Conservation (phyloP, 2,113 vertebrate genomes). For the Montifringilla adamsi region DNA sequence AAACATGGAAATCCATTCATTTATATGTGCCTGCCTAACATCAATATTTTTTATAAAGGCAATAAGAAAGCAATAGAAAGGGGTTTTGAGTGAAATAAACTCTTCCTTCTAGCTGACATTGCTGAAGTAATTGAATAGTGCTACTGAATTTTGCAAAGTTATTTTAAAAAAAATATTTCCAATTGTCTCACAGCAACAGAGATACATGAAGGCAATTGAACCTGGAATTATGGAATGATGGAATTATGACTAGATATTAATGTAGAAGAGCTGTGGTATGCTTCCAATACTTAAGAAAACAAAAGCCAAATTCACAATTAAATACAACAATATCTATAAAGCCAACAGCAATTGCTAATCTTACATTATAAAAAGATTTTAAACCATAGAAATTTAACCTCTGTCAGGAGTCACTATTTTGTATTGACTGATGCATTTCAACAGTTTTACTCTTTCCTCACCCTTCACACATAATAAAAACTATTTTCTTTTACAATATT, state of each 20-base stretch:
- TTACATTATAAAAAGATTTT: neutral
- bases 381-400: neutral
- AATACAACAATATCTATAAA: neutral
- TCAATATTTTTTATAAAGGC: neutral
- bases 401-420: neutral
- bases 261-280: neutral
- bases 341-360: rapidly evolving
- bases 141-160: neutral
- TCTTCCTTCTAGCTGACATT: neutral
- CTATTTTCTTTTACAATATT: neutral
- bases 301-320: neutral
- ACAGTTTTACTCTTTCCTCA: neutral
- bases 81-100: neutral
- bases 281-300: neutral
- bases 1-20: neutral
- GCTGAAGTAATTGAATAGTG: neutral
- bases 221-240: too few species aligned
- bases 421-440: neutral
- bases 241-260: neutral
- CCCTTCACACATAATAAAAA: neutral
- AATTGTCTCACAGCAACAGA: neutral
- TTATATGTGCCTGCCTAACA: neutral
- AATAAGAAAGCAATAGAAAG: neutral
- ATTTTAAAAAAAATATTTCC: neutral
- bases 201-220: neutral